A percentile compares a stretch with the other conserved stretches of the same genome.
Evolutionary conservation across 2,113 vertebrate genomes (phyloP).

Genomic region (Rallus limicola): DNA sequence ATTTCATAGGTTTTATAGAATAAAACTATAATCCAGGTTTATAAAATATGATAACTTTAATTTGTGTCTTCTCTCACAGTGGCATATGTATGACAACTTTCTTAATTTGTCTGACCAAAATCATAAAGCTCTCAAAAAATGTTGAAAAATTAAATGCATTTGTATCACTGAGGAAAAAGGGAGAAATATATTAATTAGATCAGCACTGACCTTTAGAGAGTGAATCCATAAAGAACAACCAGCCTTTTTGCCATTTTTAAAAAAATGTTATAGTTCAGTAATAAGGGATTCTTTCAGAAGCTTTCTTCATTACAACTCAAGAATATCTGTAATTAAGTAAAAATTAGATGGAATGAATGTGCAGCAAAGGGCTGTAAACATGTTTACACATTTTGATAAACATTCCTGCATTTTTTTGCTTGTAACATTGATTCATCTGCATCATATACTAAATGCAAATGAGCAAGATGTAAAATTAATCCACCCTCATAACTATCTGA

Average conservation of each 20-base stretch:
- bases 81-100: neutral
- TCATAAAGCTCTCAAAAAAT: neutral
- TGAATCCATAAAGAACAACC: neutral
- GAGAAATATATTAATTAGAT: neutral
- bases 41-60: neutral
- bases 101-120: neutral
- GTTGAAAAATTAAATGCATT: neutral
- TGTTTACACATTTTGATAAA: conserved; percentile 20
- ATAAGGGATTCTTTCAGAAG: neutral
- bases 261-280: neutral
- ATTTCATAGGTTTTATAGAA: neutral
- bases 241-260: neutral
- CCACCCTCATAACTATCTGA: conserved; percentile 36
- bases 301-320: neutral
- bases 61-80: neutral
- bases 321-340: conserved; percentile 11
- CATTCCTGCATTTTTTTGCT: neutral
- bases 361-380: neutral
- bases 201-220: neutral
- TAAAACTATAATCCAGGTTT: neutral
- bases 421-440: conserved; percentile 3
- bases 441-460: conserved; percentile 16
- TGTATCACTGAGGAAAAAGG: neutral
- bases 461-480: conserved; percentile 49
- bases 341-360: neutral